These are phyloP conservation scores for Carlito syrichta DNA, from an alignment of 2,113 vertebrate species.

Conservation along the genomic window DNA sequence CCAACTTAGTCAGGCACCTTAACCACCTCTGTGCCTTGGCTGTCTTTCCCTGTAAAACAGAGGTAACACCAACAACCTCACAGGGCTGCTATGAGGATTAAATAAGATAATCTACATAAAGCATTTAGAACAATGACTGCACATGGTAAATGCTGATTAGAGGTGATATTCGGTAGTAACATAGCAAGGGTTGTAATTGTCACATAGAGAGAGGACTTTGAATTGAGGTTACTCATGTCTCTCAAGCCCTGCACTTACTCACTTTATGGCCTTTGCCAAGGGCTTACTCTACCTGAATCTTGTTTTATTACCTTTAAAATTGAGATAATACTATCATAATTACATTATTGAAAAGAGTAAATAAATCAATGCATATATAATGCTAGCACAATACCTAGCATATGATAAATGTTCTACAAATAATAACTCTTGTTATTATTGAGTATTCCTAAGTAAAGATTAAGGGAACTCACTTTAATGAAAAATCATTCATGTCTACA, in stretches of 20 bases:
- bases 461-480: not conserved
- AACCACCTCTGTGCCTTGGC: not conserved
- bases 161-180: not conserved
- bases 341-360: constrained; percentile 20
- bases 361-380: not conserved
- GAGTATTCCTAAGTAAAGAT: not conserved
- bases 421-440: not conserved
- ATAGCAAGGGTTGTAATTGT: no score
- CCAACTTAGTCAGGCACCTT: not conserved
- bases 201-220: not conserved
- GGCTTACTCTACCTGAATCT: not conserved
- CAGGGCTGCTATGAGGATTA: not conserved
- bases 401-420: not conserved
- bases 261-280: not conserved
- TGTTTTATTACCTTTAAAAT: constrained; percentile 31
- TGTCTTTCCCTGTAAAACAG: not conserved
- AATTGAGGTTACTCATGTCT: not conserved
- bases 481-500: not conserved
- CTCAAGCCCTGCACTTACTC: not conserved
- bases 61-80: not conserved
- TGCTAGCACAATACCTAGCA: not conserved
- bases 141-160: not conserved
- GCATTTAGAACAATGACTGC: not conserved
- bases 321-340: not conserved
- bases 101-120: not conserved